Conservation (phyloP, 2,113 vertebrate genomes). For the Tychaedon coryphoeus region DNA sequence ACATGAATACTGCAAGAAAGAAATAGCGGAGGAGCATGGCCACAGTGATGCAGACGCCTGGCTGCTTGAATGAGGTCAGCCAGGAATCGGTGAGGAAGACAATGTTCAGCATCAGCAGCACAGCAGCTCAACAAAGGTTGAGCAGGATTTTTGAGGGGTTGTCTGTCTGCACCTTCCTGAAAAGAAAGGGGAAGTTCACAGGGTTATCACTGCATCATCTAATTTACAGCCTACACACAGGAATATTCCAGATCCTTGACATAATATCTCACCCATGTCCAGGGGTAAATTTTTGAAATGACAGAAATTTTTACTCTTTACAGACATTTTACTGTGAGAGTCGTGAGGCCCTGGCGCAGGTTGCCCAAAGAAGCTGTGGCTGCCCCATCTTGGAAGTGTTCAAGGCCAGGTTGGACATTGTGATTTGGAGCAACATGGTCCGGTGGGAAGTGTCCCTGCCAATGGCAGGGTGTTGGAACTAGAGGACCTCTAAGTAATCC, state of each 20-base stretch:
- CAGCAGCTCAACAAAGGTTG: conserved; percentile 74
- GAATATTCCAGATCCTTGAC: neutral
- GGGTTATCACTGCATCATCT: neutral
- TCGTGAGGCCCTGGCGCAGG: neutral
- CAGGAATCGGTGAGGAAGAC: conserved; percentile 83
- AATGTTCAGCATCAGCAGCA: conserved; percentile 82
- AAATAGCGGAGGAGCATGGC: conserved; percentile 83
- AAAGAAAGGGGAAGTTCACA: neutral
- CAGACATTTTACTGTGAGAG: neutral
- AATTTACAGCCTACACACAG: neutral
- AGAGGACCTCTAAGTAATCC: neutral
- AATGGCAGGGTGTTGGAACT: neutral
- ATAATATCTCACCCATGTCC: neutral
- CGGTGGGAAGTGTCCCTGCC: neutral
- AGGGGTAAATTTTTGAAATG: neutral
- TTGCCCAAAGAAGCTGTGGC: neutral
- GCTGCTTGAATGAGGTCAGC: conserved; percentile 76
- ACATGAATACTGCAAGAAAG: conserved; percentile 84
- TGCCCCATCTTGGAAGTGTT: neutral
- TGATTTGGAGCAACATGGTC: neutral
- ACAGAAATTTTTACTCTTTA: neutral
- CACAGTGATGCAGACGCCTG: conserved; percentile 74
- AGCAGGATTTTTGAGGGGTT: conserved; percentile 89
- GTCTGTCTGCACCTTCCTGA: conserved; percentile 82
- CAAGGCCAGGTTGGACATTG: neutral